A percentile compares a stretch with the other conserved stretches of the same genome.
Conservation (phyloP, 2,888 invertebrate genomes). For the Drosophila nr. perissopoda region DNA sequence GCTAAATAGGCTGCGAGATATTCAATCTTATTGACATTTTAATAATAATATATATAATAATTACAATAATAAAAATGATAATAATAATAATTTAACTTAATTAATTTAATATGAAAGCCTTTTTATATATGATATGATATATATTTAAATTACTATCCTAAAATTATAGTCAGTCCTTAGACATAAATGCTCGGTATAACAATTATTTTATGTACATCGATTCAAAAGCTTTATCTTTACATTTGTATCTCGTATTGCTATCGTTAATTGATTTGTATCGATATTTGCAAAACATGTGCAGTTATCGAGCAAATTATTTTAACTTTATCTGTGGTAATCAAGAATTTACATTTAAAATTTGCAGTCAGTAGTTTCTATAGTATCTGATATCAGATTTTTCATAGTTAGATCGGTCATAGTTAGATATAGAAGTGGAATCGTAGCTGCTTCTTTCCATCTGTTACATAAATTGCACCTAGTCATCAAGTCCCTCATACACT, state of each 20-base stretch:
- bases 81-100: no score
- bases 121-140: no score
- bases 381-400: neutral
- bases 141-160: no score
- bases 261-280: neutral
- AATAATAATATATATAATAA: no score
- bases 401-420: neutral
- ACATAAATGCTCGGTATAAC: neutral
- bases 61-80: no score
- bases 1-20: no score
- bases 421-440: neutral
- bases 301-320: neutral
- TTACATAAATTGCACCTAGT: neutral
- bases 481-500: neutral
- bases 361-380: no score
- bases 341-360: neutral
- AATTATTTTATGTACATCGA: fast-evolving
- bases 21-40: no score
- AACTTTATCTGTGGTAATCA: neutral
- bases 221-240: neutral
- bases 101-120: no score
- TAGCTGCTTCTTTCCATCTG: neutral
- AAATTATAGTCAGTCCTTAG: neutral
- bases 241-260: neutral
- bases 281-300: neutral